These are phyloP conservation scores for Gymnosoma rotundatum DNA, from an alignment of 2,888 invertebrate species.

Conservation along the genomic window DNA sequence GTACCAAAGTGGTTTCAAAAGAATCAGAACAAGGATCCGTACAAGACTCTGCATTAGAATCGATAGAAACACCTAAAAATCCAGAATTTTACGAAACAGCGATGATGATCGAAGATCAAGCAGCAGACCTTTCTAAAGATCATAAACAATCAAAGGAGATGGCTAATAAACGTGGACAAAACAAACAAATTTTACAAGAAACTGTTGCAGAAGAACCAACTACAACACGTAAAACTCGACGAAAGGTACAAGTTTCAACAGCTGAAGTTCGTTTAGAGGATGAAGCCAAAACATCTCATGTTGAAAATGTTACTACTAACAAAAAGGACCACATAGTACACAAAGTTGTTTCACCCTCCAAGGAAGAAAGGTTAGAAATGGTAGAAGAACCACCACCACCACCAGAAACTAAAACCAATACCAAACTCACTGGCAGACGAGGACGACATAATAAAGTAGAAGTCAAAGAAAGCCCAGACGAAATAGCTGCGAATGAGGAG, in stretches of 20 bases:
- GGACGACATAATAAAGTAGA: neutral
- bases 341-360: neutral
- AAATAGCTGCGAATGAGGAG: neutral
- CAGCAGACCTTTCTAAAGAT: neutral
- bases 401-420: neutral
- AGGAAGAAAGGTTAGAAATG: neutral
- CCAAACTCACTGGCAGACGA: neutral
- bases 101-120: neutral
- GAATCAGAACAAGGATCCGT: neutral
- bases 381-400: neutral
- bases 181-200: too few relatives aligned
- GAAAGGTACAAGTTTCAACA: constrained; percentile 12
- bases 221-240: constrained; percentile 27
- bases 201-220: constrained; percentile 4
- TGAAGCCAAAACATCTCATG: neutral
- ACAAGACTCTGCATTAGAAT: neutral
- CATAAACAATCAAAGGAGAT: neutral
- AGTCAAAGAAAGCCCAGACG: neutral
- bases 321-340: neutral
- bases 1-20: neutral
- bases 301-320: neutral
- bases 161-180: neutral
- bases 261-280: neutral
- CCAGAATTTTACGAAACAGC: neutral
- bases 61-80: neutral